Percentiles rank a stretch among this genome's conserved stretches.
Evolutionary conservation across 2,888 invertebrate species (phyloP).

Genomic region (Phymatocera aterrima): DNA sequence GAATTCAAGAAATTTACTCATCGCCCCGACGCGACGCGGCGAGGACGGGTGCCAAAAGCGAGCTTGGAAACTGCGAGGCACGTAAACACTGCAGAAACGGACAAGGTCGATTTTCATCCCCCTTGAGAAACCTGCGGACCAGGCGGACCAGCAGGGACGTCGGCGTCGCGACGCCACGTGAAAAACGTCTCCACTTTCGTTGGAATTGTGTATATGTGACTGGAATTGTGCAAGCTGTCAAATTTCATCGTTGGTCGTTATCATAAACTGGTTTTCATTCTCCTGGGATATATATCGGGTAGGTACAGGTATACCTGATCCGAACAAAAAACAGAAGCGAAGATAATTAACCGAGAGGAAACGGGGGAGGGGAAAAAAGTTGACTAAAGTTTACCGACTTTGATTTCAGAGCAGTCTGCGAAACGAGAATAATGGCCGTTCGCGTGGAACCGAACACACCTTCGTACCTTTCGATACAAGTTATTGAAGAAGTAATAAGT

Average conservation of each 20-base stretch:
- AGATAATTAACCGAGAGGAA: no score
- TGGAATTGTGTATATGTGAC: slow-evolving; percentile 5
- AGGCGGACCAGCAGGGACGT: not conserved
- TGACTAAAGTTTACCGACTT: no score
- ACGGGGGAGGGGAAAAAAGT: no score
- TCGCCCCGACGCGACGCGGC: no score
- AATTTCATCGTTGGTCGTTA: not conserved
- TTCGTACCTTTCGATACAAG: not conserved
- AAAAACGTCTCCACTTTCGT: slow-evolving; percentile 8
- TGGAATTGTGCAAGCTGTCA: not conserved
- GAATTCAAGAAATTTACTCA: not conserved
- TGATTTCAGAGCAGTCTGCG: no score
- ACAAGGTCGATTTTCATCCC: slow-evolving; percentile 19
- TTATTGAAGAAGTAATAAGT: no score
- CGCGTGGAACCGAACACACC: not conserved
- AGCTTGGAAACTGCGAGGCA: not conserved
- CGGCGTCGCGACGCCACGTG: not conserved
- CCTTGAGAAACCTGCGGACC: not conserved
- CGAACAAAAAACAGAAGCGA: no score
- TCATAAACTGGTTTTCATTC: not conserved
- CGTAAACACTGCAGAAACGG: not conserved
- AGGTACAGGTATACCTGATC: no score
- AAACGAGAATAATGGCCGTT: no score
- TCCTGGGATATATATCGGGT: no score
- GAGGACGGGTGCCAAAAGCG: not conserved